These are phyloP conservation scores for Hipparchia semele DNA, from an alignment of 2,888 invertebrate species.

Conservation along the genomic window DNA sequence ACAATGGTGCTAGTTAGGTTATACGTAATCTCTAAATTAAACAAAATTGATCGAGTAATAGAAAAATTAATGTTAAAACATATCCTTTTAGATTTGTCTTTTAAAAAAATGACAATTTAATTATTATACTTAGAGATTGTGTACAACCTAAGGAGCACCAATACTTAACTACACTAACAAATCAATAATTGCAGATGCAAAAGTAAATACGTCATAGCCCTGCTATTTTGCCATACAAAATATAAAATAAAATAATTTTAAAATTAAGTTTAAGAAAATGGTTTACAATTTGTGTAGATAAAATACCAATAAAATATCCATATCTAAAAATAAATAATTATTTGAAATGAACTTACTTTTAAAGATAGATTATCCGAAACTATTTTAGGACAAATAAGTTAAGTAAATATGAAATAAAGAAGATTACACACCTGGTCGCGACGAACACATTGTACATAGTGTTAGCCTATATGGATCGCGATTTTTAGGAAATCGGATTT, in stretches of 20 bases:
- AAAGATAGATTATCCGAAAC: neutral
- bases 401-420: neutral
- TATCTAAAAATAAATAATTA: neutral
- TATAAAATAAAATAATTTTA: neutral
- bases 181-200: too few species aligned
- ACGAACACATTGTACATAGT: neutral
- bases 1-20: too few species aligned
- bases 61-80: too few species aligned
- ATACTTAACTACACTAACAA: too few species aligned
- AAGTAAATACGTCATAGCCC: neutral
- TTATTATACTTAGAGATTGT: too few species aligned
- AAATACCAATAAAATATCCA: neutral
- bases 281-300: neutral
- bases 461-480: too few species aligned
- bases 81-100: too few species aligned
- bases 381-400: neutral
- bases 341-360: neutral
- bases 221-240: slow-evolving; percentile 2
- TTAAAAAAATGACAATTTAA: too few species aligned
- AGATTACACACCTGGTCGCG: neutral
- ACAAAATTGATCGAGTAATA: too few species aligned
- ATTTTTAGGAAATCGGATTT: neutral
- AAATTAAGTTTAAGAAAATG: neutral
- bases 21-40: too few species aligned
- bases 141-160: too few species aligned